These are phyloP conservation scores for Oscarella lobularis DNA, from an alignment of 37 sponge, comb jelly and placozoan species.

Conservation along the genomic window DNA sequence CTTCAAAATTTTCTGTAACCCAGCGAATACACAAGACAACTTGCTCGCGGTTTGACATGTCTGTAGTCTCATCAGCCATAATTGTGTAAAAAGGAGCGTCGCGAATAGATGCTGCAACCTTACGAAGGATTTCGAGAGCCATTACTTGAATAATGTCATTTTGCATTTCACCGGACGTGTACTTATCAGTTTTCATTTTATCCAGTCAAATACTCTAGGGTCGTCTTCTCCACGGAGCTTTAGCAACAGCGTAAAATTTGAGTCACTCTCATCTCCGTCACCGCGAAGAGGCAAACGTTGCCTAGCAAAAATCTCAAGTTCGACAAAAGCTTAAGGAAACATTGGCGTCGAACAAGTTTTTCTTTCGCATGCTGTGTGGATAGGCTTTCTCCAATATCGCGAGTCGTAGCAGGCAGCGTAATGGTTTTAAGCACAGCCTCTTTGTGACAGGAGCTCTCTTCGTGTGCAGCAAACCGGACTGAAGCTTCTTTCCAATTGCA, in stretches of 20 bases:
- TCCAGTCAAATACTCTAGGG: conserved; percentile 13
- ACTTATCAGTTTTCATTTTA: conserved; percentile 19
- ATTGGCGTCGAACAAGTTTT: background rate
- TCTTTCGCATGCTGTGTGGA: background rate
- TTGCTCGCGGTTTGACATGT: conserved; percentile 29
- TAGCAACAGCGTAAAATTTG: conserved; percentile 11
- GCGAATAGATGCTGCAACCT: background rate
- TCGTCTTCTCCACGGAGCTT: conserved; percentile 14
- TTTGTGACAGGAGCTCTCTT: no score
- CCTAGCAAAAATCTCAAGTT: conserved; percentile 14
- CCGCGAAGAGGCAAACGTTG: conserved; percentile 17
- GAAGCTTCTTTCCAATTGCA: conserved; percentile 4
- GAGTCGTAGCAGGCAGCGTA: background rate
- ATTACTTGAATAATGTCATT: conserved; percentile 13
- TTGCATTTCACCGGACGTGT: conserved; percentile 16
- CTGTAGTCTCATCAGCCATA: conserved; percentile 42
- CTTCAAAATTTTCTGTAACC: conserved; percentile 24
- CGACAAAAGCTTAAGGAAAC: conserved; percentile 9
- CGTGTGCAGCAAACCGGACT: background rate
- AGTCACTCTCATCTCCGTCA: conserved; percentile 21
- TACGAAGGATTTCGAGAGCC: conserved; percentile 3
- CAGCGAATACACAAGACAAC: conserved; percentile 31
- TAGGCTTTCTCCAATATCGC: background rate
- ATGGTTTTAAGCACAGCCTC: background rate
- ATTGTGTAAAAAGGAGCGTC: conserved; percentile 8